phyloP scores from a whole-genome alignment of 2,888 invertebrate genomes.

The Lamellibrachia columna region DNA sequence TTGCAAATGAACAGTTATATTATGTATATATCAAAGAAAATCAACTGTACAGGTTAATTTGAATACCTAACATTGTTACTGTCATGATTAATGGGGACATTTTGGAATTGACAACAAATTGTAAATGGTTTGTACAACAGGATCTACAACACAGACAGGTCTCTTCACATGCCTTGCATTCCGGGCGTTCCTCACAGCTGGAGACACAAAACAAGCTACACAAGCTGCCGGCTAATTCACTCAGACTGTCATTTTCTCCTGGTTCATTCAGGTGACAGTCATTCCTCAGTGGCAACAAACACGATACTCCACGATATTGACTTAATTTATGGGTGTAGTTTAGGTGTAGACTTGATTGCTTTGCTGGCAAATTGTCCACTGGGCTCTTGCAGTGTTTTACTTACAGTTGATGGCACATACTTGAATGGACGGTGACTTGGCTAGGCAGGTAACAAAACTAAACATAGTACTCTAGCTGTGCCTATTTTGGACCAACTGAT shows the following conservation, averaged over 20 bases:
- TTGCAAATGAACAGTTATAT: not conserved
- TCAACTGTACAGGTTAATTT: not conserved
- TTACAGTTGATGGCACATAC: not conserved
- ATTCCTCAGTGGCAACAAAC: not conserved
- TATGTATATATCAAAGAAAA: not conserved
- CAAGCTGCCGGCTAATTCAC: not conserved
- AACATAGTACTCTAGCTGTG: not conserved
- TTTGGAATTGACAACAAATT: not conserved
- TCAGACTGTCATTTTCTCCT: not conserved
- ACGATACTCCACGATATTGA: not conserved
- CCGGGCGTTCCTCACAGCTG: not conserved
- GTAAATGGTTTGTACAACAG: not conserved
- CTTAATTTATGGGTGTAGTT: not conserved
- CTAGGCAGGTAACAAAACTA: not conserved
- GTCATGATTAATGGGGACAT: not conserved
- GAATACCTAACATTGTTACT: not conserved
- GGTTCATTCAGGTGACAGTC: not conserved
- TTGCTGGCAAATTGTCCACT: slow-evolving; percentile 1
- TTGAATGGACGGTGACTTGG: not conserved
- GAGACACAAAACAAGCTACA: slow-evolving; percentile 1
- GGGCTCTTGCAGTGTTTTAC: not conserved
- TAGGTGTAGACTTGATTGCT: not conserved
- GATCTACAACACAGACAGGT: not conserved
- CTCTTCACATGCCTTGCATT: not conserved
- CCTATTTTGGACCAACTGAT: not conserved